Conservation (phyloP, 2,888 invertebrate genomes). For the Teinopalpus imperialis region DNA sequence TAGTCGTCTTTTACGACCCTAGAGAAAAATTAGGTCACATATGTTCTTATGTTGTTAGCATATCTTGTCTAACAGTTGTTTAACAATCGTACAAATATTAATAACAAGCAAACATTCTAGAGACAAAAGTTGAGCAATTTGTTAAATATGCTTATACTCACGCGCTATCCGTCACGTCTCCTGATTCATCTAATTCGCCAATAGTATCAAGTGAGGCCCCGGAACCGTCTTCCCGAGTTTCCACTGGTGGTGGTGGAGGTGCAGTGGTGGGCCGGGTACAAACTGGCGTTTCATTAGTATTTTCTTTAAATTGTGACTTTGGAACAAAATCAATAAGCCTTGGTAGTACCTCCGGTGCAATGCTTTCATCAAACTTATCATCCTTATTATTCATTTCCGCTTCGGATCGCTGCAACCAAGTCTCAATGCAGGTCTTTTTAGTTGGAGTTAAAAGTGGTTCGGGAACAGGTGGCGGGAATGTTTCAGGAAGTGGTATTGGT, state of each 20-base stretch:
- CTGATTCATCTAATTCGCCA: conserved; percentile 85
- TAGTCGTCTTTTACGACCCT: too few relatives aligned
- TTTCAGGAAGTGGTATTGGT: conserved; percentile 55
- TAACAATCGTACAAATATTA: too few relatives aligned
- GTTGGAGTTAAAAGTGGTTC: conserved; percentile 69
- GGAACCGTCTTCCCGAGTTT: conserved; percentile 78
- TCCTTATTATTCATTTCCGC: conserved; percentile 73
- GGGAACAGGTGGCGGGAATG: conserved; percentile 47
- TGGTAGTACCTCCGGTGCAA: conserved; percentile 78
- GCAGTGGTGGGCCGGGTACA: conserved; percentile 62
- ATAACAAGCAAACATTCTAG: too few relatives aligned
- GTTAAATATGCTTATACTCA: conserved; percentile 46
- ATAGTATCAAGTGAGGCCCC: conserved; percentile 86
- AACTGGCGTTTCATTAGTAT: conserved; percentile 43
- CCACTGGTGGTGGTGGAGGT: conserved; percentile 65
- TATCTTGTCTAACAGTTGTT: too few relatives aligned
- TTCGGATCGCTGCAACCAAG: conserved; percentile 74
- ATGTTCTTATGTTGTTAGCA: too few relatives aligned
- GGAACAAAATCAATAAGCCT: conserved; percentile 88
- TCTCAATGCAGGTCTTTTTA: conserved; percentile 75
- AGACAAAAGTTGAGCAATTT: too few relatives aligned
- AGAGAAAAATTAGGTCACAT: too few relatives aligned
- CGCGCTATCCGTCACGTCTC: conserved; percentile 66
- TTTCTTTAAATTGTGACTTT: conserved; percentile 78
- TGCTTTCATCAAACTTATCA: conserved; percentile 64